Percentiles rank a stretch among this genome's conserved stretches.
phyloP scores from a whole-genome alignment of 2,888 invertebrate genomes.

The Atherix ibis region DNA sequence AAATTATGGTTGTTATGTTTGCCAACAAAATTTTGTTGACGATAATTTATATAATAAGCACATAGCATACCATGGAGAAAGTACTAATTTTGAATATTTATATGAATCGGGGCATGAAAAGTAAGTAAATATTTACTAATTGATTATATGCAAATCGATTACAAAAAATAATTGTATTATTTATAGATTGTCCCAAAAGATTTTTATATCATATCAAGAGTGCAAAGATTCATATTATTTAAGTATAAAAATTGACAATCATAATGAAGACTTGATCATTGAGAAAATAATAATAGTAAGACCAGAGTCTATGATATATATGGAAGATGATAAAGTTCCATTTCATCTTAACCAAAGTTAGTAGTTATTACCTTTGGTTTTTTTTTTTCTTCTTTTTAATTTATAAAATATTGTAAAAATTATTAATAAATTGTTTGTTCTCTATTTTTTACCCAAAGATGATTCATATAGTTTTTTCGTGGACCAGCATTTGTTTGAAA shows the following conservation, averaged over 20 bases:
- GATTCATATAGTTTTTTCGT: constrained; percentile 20
- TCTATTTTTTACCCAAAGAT: constrained; percentile 7
- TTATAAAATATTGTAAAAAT: not conserved
- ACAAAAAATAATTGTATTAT: not conserved
- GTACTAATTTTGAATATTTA: constrained; percentile 21
- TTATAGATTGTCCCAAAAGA: constrained; percentile 2
- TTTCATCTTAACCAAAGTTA: constrained; percentile 11
- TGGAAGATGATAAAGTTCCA: constrained; percentile 19
- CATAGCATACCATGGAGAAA: constrained; percentile 23
- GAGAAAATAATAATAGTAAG: constrained; percentile 25
- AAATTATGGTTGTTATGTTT: constrained; percentile 23
- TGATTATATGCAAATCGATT: not conserved
- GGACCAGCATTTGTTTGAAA: constrained; percentile 24
- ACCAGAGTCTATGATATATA: constrained; percentile 21
- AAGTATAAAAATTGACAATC: constrained; percentile 16
- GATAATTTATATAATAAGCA: constrained; percentile 22
- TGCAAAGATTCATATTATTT: constrained; percentile 25
- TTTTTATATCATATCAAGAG: constrained; percentile 18
- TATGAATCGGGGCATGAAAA: not conserved
- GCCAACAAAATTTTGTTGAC: constrained; percentile 20
- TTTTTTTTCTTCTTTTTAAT: not conserved
- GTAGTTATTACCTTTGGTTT: not conserved
- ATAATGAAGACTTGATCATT: constrained; percentile 16
- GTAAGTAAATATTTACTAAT: not conserved
- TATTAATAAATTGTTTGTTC: not conserved